Conservation (phyloP, 23 tunicate species). For the Ascidia mentula region DNA sequence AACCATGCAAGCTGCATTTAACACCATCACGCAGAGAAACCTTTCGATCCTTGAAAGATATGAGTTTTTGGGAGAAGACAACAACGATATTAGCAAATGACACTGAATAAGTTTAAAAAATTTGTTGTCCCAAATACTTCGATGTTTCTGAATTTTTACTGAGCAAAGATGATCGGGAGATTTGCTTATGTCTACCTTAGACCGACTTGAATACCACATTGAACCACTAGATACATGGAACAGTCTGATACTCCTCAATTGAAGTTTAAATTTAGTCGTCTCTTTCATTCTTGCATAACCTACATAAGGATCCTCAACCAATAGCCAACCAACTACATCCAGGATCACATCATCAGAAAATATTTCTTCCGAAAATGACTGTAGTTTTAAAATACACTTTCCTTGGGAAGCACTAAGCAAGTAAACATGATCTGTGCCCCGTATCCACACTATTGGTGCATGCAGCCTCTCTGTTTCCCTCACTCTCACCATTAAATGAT, state of each 20-base stretch:
- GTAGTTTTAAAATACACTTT: neutral
- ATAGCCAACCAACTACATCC: conserved; percentile 16
- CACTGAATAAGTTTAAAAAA: conserved; percentile 23
- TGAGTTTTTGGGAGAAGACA: conserved; percentile 24
- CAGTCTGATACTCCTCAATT: neutral
- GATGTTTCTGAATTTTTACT: neutral
- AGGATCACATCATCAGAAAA: neutral
- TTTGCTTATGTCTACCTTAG: neutral
- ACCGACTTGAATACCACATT: neutral
- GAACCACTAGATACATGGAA: conserved; percentile 14
- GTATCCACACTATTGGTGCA: conserved; percentile 47
- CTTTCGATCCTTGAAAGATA: conserved; percentile 14
- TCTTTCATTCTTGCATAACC: conserved; percentile 17
- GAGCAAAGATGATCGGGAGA: neutral
- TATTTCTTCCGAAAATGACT: neutral
- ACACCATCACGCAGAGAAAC: conserved; percentile 10
- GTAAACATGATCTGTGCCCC: conserved; percentile 23
- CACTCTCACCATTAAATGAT: conserved; percentile 28
- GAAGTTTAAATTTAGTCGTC: neutral
- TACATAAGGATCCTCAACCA: conserved; percentile 37
- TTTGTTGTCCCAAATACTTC: neutral
- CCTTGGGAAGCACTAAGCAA: neutral
- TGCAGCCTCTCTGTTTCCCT: neutral
- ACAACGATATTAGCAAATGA: conserved; percentile 25
- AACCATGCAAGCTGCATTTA: neutral